Evolutionary conservation across 2,113 vertebrate genomes (phyloP).

Genomic region (Oxygymnocypris stewartii): DNA sequence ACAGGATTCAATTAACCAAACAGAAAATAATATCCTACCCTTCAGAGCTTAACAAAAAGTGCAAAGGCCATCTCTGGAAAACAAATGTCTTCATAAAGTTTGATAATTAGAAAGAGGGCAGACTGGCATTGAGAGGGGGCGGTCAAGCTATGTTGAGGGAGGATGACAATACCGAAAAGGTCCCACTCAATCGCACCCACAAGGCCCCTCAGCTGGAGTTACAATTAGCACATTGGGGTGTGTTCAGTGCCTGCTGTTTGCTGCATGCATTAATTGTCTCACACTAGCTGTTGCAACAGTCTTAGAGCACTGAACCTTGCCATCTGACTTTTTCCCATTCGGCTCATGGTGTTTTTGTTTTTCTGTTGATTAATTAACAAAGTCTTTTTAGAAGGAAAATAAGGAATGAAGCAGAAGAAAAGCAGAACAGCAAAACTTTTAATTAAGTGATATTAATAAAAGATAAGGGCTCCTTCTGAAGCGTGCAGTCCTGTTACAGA

Average conservation of each 20-base stretch:
- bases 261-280: slow-evolving; percentile 51
- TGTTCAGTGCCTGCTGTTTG: slow-evolving; percentile 44
- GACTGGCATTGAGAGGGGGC: background rate
- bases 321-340: slow-evolving; percentile 46
- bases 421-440: slow-evolving; percentile 36
- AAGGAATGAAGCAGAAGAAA: slow-evolving; percentile 15
- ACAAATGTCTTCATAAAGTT: slow-evolving; percentile 31
- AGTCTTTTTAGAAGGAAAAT: slow-evolving; percentile 22
- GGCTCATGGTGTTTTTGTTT: slow-evolving; percentile 14
- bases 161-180: slow-evolving; percentile 34
- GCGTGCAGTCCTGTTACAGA: slow-evolving; percentile 20
- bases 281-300: slow-evolving; percentile 35
- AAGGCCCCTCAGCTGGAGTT: slow-evolving; percentile 53
- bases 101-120: slow-evolving; percentile 39
- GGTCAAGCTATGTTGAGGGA: slow-evolving; percentile 5
- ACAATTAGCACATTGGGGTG: slow-evolving; percentile 53
- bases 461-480: slow-evolving; percentile 35
- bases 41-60: slow-evolving; percentile 10
- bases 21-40: background rate
- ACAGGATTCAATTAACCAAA: slow-evolving; percentile 48
- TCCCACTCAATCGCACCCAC: slow-evolving; percentile 44
- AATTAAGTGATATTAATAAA: slow-evolving; percentile 50
- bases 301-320: slow-evolving; percentile 45
- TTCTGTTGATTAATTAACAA: slow-evolving; percentile 52
- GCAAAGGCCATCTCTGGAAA: slow-evolving; percentile 29